Evolutionary conservation across 2,113 vertebrate genomes (phyloP).

Genomic region (Nansenia antarctica): DNA sequence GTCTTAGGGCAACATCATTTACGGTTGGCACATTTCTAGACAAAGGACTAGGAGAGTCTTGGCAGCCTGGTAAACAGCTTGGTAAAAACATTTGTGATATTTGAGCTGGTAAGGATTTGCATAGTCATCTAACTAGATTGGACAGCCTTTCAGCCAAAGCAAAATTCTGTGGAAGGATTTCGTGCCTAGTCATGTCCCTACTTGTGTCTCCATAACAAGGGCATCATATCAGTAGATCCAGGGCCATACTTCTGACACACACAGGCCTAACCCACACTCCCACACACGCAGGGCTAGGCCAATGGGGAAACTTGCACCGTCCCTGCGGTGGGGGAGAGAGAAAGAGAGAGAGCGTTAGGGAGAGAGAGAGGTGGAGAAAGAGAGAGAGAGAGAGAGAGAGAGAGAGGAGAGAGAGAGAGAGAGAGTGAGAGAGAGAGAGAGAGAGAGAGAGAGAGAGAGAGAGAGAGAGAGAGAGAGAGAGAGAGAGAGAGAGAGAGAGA

Average conservation of each 20-base stretch:
- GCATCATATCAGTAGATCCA: background rate
- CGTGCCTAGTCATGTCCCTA: constrained; percentile 35
- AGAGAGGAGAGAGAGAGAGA: background rate
- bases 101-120: no score
- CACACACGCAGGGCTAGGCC: background rate
- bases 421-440: background rate
- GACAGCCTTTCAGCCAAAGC: no score
- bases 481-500: background rate
- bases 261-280: background rate
- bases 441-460: background rate
- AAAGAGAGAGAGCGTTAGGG: background rate
- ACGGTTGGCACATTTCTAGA: no score
- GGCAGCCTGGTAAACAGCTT: no score
- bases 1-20: no score
- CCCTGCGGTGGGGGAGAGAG: background rate
- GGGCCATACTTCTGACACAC: constrained; percentile 16
- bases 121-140: no score
- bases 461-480: background rate
- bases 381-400: background rate
- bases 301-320: background rate
- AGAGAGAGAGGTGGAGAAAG: background rate
- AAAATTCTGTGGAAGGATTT: background rate
- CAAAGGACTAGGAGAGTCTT: no score
- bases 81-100: no score
- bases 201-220: constrained; percentile 25